phyloP scores from a whole-genome alignment of 2,797 vertebrate genomes.

The Bradypodion pumilum region DNA sequence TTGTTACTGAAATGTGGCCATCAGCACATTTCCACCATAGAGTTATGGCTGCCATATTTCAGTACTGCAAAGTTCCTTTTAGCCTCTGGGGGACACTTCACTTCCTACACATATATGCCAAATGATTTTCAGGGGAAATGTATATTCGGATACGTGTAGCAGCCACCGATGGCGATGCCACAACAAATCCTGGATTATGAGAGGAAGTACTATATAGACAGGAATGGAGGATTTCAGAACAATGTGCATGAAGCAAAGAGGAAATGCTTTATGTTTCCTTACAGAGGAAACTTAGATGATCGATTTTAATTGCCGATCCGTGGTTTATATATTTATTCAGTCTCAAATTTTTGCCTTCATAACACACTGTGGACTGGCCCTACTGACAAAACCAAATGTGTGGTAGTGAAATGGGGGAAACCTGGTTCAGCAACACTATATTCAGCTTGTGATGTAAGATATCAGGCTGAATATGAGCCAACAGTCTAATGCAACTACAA shows the following conservation, averaged over 20 bases:
- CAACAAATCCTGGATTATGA: background rate
- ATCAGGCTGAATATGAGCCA: no score
- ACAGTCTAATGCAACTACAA: no score
- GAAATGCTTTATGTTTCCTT: background rate
- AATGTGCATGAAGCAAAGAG: background rate
- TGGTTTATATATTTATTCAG: background rate
- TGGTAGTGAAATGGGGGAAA: no score
- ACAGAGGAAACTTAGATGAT: rapidly evolving
- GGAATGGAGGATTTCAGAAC: background rate
- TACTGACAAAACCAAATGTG: no score
- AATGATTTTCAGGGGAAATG: no score
- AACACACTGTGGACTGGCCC: background rate
- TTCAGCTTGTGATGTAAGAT: no score
- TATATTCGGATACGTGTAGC: no score
- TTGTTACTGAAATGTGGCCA: background rate
- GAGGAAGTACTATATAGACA: background rate
- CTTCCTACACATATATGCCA: background rate
- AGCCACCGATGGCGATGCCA: no score
- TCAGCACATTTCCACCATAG: background rate
- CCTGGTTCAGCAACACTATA: no score
- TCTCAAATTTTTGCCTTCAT: rapidly evolving
- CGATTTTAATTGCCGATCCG: background rate
- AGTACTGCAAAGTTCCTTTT: background rate
- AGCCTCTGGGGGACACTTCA: background rate
- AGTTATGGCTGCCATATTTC: background rate